Base-by-base conservation (phyloP, 2,797 vertebrate species). In the Hemitrygon akajei region DNA sequence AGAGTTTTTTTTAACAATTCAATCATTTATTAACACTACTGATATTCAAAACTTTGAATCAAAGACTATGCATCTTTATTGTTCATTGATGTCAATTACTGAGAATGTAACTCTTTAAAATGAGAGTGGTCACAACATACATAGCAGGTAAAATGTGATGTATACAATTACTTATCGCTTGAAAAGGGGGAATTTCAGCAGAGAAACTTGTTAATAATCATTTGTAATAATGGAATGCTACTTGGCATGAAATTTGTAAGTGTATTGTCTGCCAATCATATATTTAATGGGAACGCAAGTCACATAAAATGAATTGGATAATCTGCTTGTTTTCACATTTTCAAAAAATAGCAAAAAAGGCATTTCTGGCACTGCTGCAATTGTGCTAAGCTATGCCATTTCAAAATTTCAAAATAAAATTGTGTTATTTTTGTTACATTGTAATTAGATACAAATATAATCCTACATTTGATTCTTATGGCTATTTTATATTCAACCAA, bases 201-300 rank as follows among this genome's bases (percentile, higher is more conserved):
- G 11, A 56, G 40, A 9, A 73, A 73, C 89, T 30, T 73, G 34
- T 66, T n/a, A 71, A 34, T 47, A 40, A 92, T 71, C 40, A 71
- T 40, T 69, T 92, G 91, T n/a, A 75, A 76, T 56, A n/a, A 92
- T 63, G 25, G 56, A 92, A 76, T 91, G 34, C 34, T 37, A 91
- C 34, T 91, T 37, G 47, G 40, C 37, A 9, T 71, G 10, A 71
- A 91, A 71, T n/a, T 92, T 22, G 1, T 27, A 69, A 37, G 22
- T 40, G 16, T 56, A 2, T 92, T 47, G 11, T 25, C 71, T 75
- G 91, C 25, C 9, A 14, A 40, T 75, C 14, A 40, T 34, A 91
- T 71, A 69, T 69, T 69, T 91, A 66, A 30, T 82, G 30, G 34
- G 2, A 56, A 47, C 2, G 40, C 66, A 87, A 40, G 37, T 92